phyloP scores from a whole-genome alignment of 2,888 invertebrate genomes.

The Lampropteryx suffumata region DNA sequence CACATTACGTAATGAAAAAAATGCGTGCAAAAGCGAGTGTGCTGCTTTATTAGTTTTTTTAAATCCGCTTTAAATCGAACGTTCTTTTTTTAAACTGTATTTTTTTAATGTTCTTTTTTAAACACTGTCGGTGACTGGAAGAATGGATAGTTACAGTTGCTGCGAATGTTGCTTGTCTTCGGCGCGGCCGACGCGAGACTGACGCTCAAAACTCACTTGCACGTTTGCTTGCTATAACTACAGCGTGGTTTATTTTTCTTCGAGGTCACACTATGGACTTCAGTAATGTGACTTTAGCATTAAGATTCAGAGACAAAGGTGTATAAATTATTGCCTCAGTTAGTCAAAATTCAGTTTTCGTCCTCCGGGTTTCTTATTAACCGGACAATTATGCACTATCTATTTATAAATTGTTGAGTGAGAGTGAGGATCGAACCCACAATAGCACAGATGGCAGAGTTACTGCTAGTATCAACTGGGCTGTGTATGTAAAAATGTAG shows the following conservation, averaged over 20 bases:
- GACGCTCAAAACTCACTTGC: neutral
- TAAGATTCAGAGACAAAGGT: no score
- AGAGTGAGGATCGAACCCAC: no score
- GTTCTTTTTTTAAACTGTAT: conserved; percentile 17
- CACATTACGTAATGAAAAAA: neutral
- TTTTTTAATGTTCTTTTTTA: conserved; percentile 33
- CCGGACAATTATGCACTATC: no score
- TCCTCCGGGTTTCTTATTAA: no score
- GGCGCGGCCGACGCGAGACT: conserved; percentile 18
- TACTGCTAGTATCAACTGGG: no score
- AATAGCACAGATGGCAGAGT: no score
- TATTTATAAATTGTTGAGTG: no score
- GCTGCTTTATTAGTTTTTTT: conserved; percentile 20
- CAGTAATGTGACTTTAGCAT: no score
- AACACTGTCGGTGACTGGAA: conserved; percentile 13
- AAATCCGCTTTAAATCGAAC: conserved; percentile 18
- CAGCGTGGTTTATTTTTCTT: conserved; percentile 5
- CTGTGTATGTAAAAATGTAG: no score
- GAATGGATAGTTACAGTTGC: conserved; percentile 20
- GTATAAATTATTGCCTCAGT: no score
- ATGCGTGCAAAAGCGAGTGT: conserved; percentile 23
- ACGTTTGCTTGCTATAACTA: conserved; percentile 2
- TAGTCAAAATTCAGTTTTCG: no score
- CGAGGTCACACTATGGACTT: no score
- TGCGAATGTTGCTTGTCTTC: conserved; percentile 18